A percentile compares a stretch with the other conserved stretches of the same genome.
Conservation (phyloP, 1,140 invertebrate genomes). For the Hormaphis cornu region DNA sequence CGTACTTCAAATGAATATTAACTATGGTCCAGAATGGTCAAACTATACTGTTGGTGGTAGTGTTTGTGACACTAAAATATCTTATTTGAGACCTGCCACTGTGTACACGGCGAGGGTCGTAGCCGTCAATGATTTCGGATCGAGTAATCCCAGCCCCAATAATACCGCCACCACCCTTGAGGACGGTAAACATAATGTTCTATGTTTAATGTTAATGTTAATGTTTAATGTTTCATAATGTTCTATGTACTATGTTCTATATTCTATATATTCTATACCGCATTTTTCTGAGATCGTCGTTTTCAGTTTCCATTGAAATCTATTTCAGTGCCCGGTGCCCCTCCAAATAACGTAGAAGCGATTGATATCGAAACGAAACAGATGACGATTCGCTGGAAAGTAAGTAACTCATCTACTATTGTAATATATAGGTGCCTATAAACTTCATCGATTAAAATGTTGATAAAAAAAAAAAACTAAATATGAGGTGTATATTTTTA, state of each 20-base stretch:
- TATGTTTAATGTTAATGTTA: too few species aligned
- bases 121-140: slow-evolving; percentile 72
- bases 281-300: not conserved
- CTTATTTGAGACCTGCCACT: slow-evolving; percentile 60
- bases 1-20: slow-evolving; percentile 41
- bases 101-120: slow-evolving; percentile 70
- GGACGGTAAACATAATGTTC: too few species aligned
- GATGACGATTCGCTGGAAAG: slow-evolving; percentile 68
- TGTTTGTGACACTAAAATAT: slow-evolving; percentile 45
- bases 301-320: slow-evolving; percentile 6
- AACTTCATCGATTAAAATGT: too few species aligned
- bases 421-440: too few species aligned
- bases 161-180: slow-evolving; percentile 73
- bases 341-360: slow-evolving; percentile 67
- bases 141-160: slow-evolving; percentile 61
- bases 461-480: too few species aligned
- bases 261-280: slow-evolving; percentile 36
- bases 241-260: too few species aligned
- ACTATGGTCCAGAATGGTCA: slow-evolving; percentile 35
- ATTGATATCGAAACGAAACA: slow-evolving; percentile 67
- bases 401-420: slow-evolving; percentile 40
- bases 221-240: too few species aligned
- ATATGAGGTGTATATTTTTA: too few species aligned
- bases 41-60: slow-evolving; percentile 40
- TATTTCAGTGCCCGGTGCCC: slow-evolving; percentile 62